phyloP scores from a whole-genome alignment of 2,113 vertebrate genomes.

The Xenopus tropicalis region DNA sequence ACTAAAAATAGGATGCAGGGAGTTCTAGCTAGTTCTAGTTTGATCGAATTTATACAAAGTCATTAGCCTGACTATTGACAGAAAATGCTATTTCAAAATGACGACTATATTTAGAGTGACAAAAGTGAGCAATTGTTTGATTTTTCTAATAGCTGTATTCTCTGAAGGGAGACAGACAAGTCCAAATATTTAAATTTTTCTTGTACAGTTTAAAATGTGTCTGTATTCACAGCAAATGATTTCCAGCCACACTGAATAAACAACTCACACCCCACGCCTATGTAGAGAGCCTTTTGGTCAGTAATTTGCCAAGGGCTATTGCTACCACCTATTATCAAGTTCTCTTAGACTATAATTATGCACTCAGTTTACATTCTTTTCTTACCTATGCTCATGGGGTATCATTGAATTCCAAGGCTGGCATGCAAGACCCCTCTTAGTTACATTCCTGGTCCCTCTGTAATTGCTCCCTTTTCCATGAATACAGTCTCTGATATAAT shows the following conservation, averaged over 20 bases:
- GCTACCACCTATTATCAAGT: neutral
- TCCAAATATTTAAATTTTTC: neutral
- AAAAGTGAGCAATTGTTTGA: neutral
- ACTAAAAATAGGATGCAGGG: no score
- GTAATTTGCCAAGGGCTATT: neutral
- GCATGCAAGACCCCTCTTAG: constrained; percentile 82
- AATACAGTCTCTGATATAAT: constrained; percentile 90
- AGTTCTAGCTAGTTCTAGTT: no score
- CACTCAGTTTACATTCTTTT: constrained; percentile 44
- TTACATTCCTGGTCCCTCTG: constrained; percentile 83
- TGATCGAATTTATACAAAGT: no score
- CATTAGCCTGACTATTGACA: no score
- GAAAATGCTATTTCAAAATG: neutral
- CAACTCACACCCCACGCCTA: neutral
- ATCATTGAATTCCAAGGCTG: constrained; percentile 92
- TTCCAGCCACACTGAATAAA: neutral
- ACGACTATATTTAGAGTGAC: neutral
- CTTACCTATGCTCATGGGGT: constrained; percentile 97
- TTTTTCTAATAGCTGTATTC: neutral
- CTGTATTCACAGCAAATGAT: neutral
- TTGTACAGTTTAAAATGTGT: neutral
- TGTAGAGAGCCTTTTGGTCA: neutral
- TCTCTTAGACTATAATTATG: neutral
- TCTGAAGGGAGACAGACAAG: neutral
- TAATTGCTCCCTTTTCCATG: constrained; percentile 88